Percentiles rank a stretch among this genome's conserved stretches.
Evolutionary conservation across 2,888 invertebrate genomes (phyloP).

Genomic region (Euspilapteryx auroguttella): DNA sequence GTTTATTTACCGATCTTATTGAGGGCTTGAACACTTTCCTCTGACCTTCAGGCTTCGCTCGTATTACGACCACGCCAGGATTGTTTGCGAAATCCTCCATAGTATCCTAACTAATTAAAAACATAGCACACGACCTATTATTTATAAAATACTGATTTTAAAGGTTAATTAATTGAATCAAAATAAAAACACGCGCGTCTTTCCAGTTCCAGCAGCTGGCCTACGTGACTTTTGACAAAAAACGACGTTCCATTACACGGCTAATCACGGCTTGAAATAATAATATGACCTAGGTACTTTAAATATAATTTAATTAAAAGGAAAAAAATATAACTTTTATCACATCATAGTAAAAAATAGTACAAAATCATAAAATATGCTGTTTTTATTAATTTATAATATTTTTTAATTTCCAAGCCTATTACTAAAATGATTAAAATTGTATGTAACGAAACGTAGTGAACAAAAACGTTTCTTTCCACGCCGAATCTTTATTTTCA

Average conservation of each 20-base stretch:
- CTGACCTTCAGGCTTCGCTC: constrained; percentile 71
- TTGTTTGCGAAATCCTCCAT: constrained; percentile 36
- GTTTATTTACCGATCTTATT: constrained; percentile 71
- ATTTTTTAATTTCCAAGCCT: no score
- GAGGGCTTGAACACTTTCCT: constrained; percentile 79
- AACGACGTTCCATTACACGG: constrained; percentile 16
- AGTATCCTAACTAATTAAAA: constrained; percentile 5
- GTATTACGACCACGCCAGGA: constrained; percentile 66
- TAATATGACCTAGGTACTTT: background rate
- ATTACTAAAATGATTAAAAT: no score
- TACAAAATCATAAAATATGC: no score
- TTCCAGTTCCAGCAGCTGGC: constrained; percentile 25
- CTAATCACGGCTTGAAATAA: background rate
- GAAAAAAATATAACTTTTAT: constrained; percentile 9
- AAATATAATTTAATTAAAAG: background rate
- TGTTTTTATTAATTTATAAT: no score
- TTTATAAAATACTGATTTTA: no score
- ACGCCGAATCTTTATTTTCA: no score
- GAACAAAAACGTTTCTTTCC: no score
- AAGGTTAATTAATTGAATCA: no score
- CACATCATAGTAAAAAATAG: no score
- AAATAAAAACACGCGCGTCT: constrained; percentile 31
- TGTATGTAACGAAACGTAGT: no score
- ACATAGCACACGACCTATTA: no score
- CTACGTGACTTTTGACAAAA: constrained; percentile 49